phyloP scores from a whole-genome alignment of 2,113 vertebrate genomes.

The Emydura subglobosa region DNA sequence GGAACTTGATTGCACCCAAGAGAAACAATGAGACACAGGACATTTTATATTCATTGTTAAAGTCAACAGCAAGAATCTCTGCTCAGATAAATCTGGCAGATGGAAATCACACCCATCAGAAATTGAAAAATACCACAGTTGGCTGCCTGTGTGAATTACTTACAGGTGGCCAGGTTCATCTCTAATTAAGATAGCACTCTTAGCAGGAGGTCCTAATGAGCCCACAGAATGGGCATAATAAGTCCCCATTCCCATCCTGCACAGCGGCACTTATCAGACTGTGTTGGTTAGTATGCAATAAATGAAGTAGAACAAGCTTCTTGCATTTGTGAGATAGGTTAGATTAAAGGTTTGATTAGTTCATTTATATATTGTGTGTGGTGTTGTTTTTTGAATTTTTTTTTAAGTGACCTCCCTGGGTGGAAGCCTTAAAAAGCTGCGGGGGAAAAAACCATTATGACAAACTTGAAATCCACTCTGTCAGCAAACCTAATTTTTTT shows the following conservation, averaged over 20 bases:
- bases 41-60: slow-evolving; percentile 14
- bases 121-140: slow-evolving; percentile 68
- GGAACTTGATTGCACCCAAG: neutral
- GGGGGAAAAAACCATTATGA: neutral
- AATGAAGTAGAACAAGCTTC: slow-evolving; percentile 36
- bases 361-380: neutral
- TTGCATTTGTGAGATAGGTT: slow-evolving; percentile 17
- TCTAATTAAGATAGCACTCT: slow-evolving; percentile 70
- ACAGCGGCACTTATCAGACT: slow-evolving; percentile 33
- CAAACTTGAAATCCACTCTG: neutral
- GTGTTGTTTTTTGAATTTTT: neutral
- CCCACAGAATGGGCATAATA: slow-evolving; percentile 50
- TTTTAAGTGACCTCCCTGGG: neutral
- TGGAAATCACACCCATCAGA: slow-evolving; percentile 60
- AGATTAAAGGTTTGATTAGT: slow-evolving; percentile 43
- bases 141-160: slow-evolving; percentile 72
- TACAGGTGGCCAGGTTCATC: slow-evolving; percentile 75
- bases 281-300: slow-evolving; percentile 48
- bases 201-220: slow-evolving; percentile 61
- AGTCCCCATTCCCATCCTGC: slow-evolving; percentile 60
- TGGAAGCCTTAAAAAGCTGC: neutral
- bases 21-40: slow-evolving; percentile 31
- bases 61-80: slow-evolving; percentile 49
- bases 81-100: slow-evolving; percentile 64
- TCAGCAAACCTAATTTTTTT: neutral